Conservation (phyloP, 2,888 invertebrate species). For the Poecilus cupreus region DNA sequence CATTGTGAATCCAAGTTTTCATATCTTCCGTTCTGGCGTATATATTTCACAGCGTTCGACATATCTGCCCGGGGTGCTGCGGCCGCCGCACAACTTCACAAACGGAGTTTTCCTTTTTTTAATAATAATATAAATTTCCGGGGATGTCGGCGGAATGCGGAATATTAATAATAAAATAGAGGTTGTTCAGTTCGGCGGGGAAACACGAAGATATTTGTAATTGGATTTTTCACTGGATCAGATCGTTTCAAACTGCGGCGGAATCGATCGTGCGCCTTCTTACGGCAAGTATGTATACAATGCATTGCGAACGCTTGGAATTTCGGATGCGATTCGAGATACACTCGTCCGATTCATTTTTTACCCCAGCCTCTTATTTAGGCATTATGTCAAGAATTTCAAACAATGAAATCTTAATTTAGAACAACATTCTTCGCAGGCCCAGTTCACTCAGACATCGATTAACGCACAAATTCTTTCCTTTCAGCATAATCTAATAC, state of each 20-base stretch:
- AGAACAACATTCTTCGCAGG: neutral
- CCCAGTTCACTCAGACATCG: neutral
- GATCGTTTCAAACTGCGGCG: conserved; percentile 19
- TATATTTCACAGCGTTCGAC: conserved; percentile 58
- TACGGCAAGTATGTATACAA: conserved; percentile 30
- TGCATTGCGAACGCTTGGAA: conserved; percentile 20
- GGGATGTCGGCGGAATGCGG: conserved; percentile 30
- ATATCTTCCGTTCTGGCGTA: conserved; percentile 63
- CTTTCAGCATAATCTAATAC: too few relatives aligned
- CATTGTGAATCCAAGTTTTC: conserved; percentile 65
- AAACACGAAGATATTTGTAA: conserved; percentile 47
- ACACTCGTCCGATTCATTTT: conserved; percentile 23
- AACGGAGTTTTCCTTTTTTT: conserved; percentile 50
- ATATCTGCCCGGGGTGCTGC: conserved; percentile 18
- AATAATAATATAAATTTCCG: conserved; percentile 58
- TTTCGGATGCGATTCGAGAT: neutral
- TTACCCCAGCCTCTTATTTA: neutral
- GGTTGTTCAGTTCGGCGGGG: conserved; percentile 20
- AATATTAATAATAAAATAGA: conserved; percentile 46
- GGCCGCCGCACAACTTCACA: conserved; percentile 13
- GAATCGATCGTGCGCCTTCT: conserved; percentile 13
- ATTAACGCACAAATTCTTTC: neutral
- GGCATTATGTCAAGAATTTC: conserved; percentile 26
- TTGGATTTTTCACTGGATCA: conserved; percentile 46
- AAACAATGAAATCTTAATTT: conserved; percentile 31